Conservation (phyloP, 1,140 invertebrate genomes). For the Scylla paramamosain region DNA sequence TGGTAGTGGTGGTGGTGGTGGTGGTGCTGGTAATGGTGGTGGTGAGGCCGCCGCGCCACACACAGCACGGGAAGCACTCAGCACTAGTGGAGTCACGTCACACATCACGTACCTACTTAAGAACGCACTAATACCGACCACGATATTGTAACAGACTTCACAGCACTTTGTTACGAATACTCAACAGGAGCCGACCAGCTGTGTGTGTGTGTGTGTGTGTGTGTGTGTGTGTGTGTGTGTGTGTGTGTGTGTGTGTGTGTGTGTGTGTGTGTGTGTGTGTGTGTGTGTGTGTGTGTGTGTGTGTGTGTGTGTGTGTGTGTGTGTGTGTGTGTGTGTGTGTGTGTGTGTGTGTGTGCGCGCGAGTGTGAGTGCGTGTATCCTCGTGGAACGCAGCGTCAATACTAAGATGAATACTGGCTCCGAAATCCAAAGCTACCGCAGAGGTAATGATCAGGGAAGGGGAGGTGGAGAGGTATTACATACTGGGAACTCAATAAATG, state of each 20-base stretch:
- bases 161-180: neutral
- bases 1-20: neutral
- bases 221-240: slow-evolving; percentile 53
- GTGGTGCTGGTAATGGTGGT: neutral
- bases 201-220: slow-evolving; percentile 8
- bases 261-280: neutral
- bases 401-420: neutral
- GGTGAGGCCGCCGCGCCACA: neutral
- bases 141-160: neutral
- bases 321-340: slow-evolving; percentile 19
- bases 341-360: neutral
- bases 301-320: slow-evolving; percentile 6
- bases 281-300: slow-evolving; percentile 7
- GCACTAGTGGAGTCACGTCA: neutral
- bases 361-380: neutral
- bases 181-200: neutral
- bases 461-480: neutral
- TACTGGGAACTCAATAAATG: neutral
- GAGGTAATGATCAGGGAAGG: neutral
- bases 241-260: slow-evolving; percentile 40
- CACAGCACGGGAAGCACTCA: neutral
- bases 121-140: neutral
- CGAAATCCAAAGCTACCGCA: neutral
- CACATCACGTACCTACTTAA: neutral
- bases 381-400: neutral